Evolutionary conservation across 2,888 invertebrate genomes (phyloP).

Genomic region (Ashinkailepas kermadecensis): DNA sequence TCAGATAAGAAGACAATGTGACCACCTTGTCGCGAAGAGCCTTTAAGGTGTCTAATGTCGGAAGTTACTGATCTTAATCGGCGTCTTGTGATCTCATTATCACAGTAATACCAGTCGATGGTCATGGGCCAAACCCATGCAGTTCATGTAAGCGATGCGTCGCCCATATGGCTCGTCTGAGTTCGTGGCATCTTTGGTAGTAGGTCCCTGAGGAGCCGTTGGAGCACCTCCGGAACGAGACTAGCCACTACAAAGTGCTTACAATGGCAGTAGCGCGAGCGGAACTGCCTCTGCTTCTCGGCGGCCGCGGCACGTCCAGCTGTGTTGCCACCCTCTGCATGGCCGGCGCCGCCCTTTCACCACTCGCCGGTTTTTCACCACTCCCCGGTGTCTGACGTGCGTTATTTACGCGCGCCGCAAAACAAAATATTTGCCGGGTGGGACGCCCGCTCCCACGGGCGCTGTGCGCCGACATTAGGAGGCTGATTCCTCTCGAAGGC

Average conservation of each 20-base stretch:
- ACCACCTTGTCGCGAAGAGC: too few species aligned
- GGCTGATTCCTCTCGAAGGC: background rate
- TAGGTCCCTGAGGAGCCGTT: background rate
- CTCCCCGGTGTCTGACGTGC: background rate
- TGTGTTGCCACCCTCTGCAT: too few species aligned
- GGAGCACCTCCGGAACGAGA: background rate
- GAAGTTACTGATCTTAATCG: too few species aligned
- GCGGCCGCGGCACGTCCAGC: too few species aligned
- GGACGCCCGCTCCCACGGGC: background rate
- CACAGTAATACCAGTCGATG: too few species aligned
- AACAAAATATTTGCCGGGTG: slow-evolving; percentile 11
- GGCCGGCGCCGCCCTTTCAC: too few species aligned
- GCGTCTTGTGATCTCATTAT: too few species aligned
- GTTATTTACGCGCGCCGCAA: background rate
- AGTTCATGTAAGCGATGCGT: too few species aligned
- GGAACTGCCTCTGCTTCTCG: too few species aligned
- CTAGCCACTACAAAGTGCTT: background rate
- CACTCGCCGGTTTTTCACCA: background rate
- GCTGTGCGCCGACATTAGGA: background rate
- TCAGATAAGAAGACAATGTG: too few species aligned
- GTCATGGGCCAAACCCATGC: too few species aligned
- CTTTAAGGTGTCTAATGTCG: too few species aligned
- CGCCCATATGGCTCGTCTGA: background rate
- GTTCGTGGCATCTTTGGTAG: background rate
- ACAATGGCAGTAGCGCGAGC: background rate